Evolutionary conservation across 2,113 vertebrate species (phyloP).

Genomic region (Ia io): DNA sequence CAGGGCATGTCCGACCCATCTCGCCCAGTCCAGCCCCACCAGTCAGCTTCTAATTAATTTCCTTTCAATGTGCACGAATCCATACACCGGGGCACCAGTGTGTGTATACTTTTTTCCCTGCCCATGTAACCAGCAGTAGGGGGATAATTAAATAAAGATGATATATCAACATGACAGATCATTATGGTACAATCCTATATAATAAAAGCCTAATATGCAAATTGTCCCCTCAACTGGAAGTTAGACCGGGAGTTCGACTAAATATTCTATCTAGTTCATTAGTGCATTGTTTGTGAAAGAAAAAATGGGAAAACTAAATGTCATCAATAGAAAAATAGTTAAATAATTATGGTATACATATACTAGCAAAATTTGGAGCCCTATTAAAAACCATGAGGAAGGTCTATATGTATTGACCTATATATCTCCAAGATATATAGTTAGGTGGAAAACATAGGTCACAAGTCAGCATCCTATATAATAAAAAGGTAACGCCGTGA

Average conservation of each 20-base stretch:
- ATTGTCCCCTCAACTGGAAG: no score
- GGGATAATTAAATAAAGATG: constrained; percentile 35
- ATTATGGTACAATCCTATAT: not conserved
- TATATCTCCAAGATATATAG: not conserved
- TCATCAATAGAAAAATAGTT: not conserved
- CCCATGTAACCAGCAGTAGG: not conserved
- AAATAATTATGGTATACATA: not conserved
- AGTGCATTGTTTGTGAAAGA: not conserved
- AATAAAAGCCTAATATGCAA: no score
- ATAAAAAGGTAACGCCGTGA: no score
- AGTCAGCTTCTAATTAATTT: no score
- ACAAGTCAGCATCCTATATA: not conserved
- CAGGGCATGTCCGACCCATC: no score
- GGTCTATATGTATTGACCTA: not conserved
- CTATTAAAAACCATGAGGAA: not conserved
- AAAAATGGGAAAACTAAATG: not conserved
- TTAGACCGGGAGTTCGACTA: no score
- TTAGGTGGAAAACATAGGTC: not conserved
- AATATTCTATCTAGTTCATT: constrained; percentile 2
- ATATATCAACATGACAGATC: not conserved
- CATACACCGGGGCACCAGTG: no score
- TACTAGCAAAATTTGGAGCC: not conserved
- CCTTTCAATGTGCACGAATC: no score
- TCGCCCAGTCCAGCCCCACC: no score
- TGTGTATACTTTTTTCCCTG: not conserved